These are phyloP conservation scores for Oceanites oceanicus DNA, from an alignment of 2,113 vertebrate genomes.

Conservation along the genomic window DNA sequence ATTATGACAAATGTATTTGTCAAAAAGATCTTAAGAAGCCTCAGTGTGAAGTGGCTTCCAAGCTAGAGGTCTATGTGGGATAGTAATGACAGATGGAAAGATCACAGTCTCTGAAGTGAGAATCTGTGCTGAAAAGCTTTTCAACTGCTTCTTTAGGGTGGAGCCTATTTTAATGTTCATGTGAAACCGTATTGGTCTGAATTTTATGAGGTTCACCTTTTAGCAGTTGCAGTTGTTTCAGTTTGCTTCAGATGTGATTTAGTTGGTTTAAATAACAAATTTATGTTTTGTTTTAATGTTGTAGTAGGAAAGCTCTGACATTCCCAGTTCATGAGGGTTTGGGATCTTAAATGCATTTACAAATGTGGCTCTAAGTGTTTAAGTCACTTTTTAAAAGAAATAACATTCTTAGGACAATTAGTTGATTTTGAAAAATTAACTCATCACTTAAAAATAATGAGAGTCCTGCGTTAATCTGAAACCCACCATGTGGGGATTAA, in stretches of 20 bases:
- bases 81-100: conserved; percentile 21
- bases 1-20: neutral
- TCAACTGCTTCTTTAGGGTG: neutral
- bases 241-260: neutral
- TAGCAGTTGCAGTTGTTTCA: neutral
- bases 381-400: neutral
- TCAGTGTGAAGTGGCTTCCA: conserved; percentile 1
- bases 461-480: neutral
- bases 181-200: neutral
- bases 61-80: conserved; percentile 4
- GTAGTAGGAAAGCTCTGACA: neutral
- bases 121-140: conserved; percentile 24
- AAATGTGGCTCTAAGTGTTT: neutral
- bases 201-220: neutral
- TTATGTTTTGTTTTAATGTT: neutral
- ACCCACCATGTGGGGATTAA: neutral
- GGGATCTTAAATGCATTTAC: neutral
- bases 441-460: neutral
- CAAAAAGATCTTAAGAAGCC: conserved; percentile 5
- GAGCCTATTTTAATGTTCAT: neutral
- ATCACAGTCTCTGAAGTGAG: conserved; percentile 9
- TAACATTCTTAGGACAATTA: neutral
- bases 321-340: neutral
- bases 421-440: neutral
- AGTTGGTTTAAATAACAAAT: neutral